Evolutionary conservation across 2,888 invertebrate genomes (phyloP).

Genomic region (Helobdella robusta): DNA sequence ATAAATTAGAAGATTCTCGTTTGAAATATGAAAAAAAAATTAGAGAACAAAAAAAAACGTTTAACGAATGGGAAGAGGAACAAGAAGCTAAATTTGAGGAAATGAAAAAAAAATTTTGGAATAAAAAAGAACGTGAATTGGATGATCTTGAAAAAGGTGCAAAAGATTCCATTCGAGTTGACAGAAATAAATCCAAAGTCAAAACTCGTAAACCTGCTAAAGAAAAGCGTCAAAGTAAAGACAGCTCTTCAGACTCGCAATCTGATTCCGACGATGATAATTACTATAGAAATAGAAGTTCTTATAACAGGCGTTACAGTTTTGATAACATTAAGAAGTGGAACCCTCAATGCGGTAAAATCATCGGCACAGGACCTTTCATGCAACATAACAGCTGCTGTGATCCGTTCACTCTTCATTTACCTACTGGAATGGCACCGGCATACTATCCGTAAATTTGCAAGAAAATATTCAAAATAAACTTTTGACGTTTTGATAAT

Average conservation of each 20-base stretch:
- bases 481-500: too few species aligned
- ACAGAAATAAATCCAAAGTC: too few species aligned
- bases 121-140: not conserved
- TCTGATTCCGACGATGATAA: not conserved
- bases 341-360: not conserved
- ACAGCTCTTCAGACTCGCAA: not conserved
- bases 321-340: not conserved
- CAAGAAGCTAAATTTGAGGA: slow-evolving; percentile 3
- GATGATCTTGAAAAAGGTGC: slow-evolving; percentile 7
- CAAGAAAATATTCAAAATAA: too few species aligned
- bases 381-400: not conserved
- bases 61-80: too few species aligned
- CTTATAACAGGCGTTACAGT: not conserved
- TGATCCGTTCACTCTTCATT: slow-evolving; percentile 18
- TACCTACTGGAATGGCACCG: slow-evolving; percentile 20
- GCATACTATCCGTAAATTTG: slow-evolving; percentile 9
- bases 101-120: not conserved
- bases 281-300: not conserved
- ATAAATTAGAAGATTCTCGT: too few species aligned
- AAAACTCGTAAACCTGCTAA: too few species aligned
- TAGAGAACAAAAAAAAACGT: too few species aligned
- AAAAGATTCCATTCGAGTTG: slow-evolving; percentile 1
- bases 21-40: too few species aligned
- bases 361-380: not conserved
- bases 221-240: too few species aligned